These are phyloP conservation scores for Smutsia gigantea DNA, from an alignment of 2,797 vertebrate genomes.

Conservation along the genomic window DNA sequence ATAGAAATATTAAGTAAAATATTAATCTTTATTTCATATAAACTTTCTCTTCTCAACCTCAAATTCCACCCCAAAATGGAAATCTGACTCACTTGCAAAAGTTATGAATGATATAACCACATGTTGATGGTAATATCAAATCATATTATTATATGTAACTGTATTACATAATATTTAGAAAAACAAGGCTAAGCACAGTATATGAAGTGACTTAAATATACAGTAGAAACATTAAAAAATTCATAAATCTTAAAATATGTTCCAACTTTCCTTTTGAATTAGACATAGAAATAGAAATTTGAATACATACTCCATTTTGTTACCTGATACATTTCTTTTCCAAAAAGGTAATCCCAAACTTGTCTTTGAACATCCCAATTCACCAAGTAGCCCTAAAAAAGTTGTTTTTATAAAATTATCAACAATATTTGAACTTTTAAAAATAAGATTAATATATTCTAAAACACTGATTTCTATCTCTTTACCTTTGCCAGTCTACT, in stretches of 20 bases:
- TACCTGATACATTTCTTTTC: constrained; percentile 99
- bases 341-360: constrained; percentile 99
- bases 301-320: constrained; percentile 75
- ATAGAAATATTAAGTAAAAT: constrained; percentile 35
- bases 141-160: too few species aligned
- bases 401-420: background rate
- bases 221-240: constrained; percentile 8
- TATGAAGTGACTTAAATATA: background rate
- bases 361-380: constrained; percentile 99
- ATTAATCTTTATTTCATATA: constrained; percentile 34
- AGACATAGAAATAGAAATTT: constrained; percentile 63
- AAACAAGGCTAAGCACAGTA: constrained; percentile 29
- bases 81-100: background rate
- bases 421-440: constrained; percentile 28
- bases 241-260: constrained; percentile 36
- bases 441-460: background rate
- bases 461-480: constrained; percentile 26
- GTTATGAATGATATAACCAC: too few species aligned
- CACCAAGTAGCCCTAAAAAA: constrained; percentile 95
- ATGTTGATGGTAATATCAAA: too few species aligned
- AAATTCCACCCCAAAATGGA: background rate
- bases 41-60: background rate
- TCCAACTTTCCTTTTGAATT: constrained; percentile 41
- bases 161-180: constrained; percentile 43
- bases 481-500: background rate